A percentile compares a stretch with the other conserved stretches of the same genome.
These are phyloP conservation scores for Microtus ochrogaster DNA, from an alignment of 2,113 vertebrate species.

Conservation along the genomic window DNA sequence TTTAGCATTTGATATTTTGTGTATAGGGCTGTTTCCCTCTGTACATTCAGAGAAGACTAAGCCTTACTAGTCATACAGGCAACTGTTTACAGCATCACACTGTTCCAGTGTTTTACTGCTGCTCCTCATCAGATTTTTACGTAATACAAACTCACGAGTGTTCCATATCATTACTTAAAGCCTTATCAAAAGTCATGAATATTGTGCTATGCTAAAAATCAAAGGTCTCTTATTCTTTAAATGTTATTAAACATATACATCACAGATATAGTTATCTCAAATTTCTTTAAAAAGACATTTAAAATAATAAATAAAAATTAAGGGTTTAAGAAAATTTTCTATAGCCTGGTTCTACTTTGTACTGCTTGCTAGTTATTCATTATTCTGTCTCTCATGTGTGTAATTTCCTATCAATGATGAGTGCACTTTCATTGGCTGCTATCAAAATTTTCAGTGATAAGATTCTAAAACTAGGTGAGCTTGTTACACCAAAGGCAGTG, in stretches of 20 bases:
- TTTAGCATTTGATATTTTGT: not conserved
- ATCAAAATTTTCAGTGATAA: not conserved
- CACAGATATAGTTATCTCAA: not conserved
- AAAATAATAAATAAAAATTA: not conserved
- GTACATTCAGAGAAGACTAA: not conserved
- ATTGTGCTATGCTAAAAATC: not conserved
- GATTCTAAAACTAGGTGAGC: slow-evolving; percentile 30
- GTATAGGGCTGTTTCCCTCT: not conserved
- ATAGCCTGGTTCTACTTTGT: not conserved
- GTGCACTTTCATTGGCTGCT: not conserved
- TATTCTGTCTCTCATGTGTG: slow-evolving; percentile 14
- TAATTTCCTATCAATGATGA: slow-evolving; percentile 24
- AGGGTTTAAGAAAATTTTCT: not conserved
- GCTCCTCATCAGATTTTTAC: not conserved
- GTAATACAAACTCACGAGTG: not conserved
- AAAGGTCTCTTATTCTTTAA: not conserved
- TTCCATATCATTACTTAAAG: not conserved
- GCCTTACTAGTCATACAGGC: not conserved
- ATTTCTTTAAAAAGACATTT: not conserved
- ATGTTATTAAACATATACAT: not conserved
- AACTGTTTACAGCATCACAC: not conserved
- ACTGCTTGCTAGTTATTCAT: not conserved
- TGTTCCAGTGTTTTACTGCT: not conserved
- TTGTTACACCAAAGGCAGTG: slow-evolving; percentile 3
- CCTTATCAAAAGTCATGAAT: not conserved